A percentile compares a stretch with the other conserved stretches of the same genome.
Evolutionary conservation across 2,113 vertebrate species (phyloP).

Genomic region (Cairina moschata): DNA sequence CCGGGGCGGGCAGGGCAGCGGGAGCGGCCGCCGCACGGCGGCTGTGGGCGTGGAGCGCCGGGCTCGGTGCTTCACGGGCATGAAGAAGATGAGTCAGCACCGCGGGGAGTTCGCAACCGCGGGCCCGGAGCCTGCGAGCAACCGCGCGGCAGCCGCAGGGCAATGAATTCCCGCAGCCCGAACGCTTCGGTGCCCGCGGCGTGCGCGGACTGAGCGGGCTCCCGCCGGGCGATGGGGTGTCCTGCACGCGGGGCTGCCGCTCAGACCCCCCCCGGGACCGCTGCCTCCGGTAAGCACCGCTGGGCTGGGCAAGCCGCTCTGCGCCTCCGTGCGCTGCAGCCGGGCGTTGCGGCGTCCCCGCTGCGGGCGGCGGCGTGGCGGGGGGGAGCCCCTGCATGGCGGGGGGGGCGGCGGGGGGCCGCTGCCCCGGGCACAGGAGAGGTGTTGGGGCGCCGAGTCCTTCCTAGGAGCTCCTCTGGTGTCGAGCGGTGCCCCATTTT

Average conservation of each 20-base stretch:
- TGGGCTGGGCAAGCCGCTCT: neutral
- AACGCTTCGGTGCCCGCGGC: neutral
- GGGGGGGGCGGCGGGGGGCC: neutral
- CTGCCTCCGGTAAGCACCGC: constrained; percentile 29
- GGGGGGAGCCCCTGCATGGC: neutral
- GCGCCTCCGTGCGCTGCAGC: neutral
- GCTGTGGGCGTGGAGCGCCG: constrained; percentile 53
- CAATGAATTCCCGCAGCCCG: neutral
- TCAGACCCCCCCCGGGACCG: neutral
- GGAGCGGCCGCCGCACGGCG: neutral
- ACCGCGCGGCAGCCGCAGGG: constrained; percentile 12
- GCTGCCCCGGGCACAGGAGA: neutral
- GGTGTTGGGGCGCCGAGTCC: neutral
- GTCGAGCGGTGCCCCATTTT: neutral
- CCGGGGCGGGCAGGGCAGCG: neutral
- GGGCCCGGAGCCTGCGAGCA: constrained; percentile 37
- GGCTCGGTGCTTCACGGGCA: constrained; percentile 44
- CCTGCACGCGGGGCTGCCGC: neutral
- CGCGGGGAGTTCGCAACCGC: constrained; percentile 22
- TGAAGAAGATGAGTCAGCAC: constrained; percentile 65
- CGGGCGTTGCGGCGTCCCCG: neutral
- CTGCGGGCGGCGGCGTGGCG: neutral
- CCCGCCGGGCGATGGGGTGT: constrained; percentile 37
- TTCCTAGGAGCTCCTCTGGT: neutral
- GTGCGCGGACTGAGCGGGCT: neutral